A percentile compares a stretch with the other conserved stretches of the same genome.
phyloP scores from a whole-genome alignment of 2,113 vertebrate species.

The Anoplopoma fimbria region DNA sequence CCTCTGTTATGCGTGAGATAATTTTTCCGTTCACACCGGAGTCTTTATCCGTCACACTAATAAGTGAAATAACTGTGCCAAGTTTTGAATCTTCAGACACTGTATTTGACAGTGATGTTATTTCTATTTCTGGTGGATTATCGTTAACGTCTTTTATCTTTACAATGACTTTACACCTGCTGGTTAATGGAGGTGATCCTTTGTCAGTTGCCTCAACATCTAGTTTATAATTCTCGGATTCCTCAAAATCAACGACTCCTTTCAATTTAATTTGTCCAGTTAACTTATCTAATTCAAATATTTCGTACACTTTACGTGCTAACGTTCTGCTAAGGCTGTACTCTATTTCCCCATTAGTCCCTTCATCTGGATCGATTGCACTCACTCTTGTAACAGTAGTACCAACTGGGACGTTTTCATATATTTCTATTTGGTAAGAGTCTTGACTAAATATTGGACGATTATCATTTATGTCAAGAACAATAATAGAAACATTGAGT shows the following conservation, averaged over 20 bases:
- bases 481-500: slow-evolving; percentile 69
- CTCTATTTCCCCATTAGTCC: slow-evolving; percentile 54
- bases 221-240: neutral
- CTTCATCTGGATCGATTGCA: slow-evolving; percentile 70
- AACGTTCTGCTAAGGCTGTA: slow-evolving; percentile 65
- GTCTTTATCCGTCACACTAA: slow-evolving; percentile 64
- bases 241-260: slow-evolving; percentile 65
- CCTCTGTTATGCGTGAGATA: slow-evolving; percentile 71
- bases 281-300: slow-evolving; percentile 59
- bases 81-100: slow-evolving; percentile 52
- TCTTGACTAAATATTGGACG: slow-evolving; percentile 73
- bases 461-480: slow-evolving; percentile 82
- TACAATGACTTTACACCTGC: neutral
- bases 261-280: slow-evolving; percentile 64
- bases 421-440: slow-evolving; percentile 57
- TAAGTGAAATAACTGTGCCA: slow-evolving; percentile 57
- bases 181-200: neutral
- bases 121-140: slow-evolving; percentile 59
- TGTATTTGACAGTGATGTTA: slow-evolving; percentile 54
- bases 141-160: slow-evolving; percentile 22
- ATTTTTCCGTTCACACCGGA: slow-evolving; percentile 54
- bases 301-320: slow-evolving; percentile 33
- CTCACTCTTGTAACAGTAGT: slow-evolving; percentile 43
- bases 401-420: slow-evolving; percentile 64
- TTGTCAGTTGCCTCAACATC: slow-evolving; percentile 1